Percentiles rank a stretch among this genome's conserved stretches.
phyloP scores from a whole-genome alignment of 2,888 invertebrate genomes.

The Orthosia cruda region DNA sequence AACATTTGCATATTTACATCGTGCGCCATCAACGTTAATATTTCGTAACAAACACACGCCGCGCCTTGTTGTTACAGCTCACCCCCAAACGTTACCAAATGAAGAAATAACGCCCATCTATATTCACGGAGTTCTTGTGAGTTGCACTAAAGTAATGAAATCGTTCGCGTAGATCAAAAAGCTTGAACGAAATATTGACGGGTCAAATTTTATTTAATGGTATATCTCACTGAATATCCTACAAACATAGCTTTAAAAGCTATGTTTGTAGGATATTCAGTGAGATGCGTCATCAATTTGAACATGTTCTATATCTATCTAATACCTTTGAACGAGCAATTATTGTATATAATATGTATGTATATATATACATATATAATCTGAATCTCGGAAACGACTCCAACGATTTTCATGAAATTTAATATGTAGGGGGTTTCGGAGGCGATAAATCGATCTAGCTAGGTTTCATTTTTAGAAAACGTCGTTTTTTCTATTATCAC shows the following conservation, averaged over 20 bases:
- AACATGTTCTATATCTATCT: neutral
- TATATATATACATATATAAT: too few species aligned
- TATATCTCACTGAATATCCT: too few species aligned
- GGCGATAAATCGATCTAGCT: too few species aligned
- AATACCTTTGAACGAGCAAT: too few species aligned
- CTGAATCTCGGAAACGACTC: too few species aligned
- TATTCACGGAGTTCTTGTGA: slow-evolving; percentile 17
- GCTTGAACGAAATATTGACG: neutral
- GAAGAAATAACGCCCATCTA: slow-evolving; percentile 39
- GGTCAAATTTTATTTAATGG: neutral
- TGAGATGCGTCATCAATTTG: neutral
- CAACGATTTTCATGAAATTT: too few species aligned
- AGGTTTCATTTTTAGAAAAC: too few species aligned
- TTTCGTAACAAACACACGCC: slow-evolving; percentile 53
- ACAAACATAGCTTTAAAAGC: too few species aligned
- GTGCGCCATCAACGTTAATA: slow-evolving; percentile 66
- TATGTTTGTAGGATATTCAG: neutral
- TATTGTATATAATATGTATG: too few species aligned
- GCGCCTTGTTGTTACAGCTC: slow-evolving; percentile 55
- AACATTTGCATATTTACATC: slow-evolving; percentile 69
- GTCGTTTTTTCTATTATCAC: too few species aligned
- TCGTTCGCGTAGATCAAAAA: neutral
- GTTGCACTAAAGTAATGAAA: neutral
- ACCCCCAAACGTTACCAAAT: slow-evolving; percentile 50
- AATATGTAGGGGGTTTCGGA: too few species aligned